Conservation (phyloP, 2,797 vertebrate genomes). For the Cynopterus sphinx region DNA sequence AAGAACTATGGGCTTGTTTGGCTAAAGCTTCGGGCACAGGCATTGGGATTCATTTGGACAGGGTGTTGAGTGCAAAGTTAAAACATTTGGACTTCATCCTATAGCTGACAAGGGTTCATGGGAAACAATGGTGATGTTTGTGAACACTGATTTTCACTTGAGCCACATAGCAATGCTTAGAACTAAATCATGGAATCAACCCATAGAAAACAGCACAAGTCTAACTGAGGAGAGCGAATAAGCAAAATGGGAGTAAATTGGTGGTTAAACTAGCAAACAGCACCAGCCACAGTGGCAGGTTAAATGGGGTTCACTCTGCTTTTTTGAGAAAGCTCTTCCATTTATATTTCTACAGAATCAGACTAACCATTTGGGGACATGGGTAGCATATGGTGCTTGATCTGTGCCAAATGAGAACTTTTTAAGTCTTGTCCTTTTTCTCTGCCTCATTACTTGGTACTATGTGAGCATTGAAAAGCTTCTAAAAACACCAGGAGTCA, state of each 20-base stretch:
- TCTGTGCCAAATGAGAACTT: not conserved
- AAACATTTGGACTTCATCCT: not conserved
- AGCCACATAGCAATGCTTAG: not conserved
- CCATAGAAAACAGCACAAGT: not conserved
- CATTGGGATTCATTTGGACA: not conserved
- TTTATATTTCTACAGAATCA: not conserved
- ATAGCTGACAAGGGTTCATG: not conserved
- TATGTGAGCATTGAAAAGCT: not conserved
- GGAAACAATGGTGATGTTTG: not conserved
- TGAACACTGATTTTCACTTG: conserved; percentile 19
- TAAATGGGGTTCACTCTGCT: not conserved
- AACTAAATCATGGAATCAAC: not conserved
- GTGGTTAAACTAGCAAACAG: not conserved
- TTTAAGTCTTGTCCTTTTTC: not conserved
- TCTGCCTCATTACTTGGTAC: not conserved
- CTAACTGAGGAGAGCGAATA: not conserved
- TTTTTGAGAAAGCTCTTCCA: conserved; percentile 3
- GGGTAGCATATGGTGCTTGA: not conserved
- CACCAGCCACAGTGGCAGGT: not conserved
- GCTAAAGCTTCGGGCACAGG: not conserved
- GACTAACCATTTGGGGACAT: not conserved
- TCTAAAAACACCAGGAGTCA: not conserved
- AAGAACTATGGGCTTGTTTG: not conserved
- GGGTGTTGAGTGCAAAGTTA: not conserved
- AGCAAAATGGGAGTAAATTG: not conserved